Percentiles rank a stretch among this genome's conserved stretches.
These are phyloP conservation scores for Drosophila ananassae DNA, from an alignment of 1,140 invertebrate genomes.

Conservation along the genomic window DNA sequence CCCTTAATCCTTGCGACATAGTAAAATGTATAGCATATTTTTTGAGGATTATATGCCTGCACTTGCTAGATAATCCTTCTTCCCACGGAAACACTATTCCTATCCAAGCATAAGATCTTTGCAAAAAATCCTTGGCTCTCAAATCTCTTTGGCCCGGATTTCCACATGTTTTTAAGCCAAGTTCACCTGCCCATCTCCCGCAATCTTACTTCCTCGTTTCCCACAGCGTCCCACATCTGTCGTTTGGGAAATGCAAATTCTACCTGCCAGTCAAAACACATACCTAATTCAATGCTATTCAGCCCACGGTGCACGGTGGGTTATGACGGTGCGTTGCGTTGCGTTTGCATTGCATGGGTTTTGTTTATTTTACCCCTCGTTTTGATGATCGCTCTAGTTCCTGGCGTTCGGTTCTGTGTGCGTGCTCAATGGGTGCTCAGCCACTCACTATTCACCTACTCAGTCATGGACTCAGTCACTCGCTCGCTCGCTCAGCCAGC, in stretches of 20 bases:
- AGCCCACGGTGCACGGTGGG: slow-evolving; percentile 71
- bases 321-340: slow-evolving; percentile 56
- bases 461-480: slow-evolving; percentile 14
- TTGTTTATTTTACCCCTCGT: slow-evolving; percentile 68
- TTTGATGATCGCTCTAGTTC: slow-evolving; percentile 42
- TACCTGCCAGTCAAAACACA: slow-evolving; percentile 22
- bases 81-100: background rate
- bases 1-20: background rate
- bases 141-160: slow-evolving; percentile 1
- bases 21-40: background rate
- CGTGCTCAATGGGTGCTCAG: slow-evolving; percentile 76
- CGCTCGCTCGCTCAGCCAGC: background rate
- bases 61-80: background rate
- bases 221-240: slow-evolving; percentile 40
- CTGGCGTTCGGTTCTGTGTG: slow-evolving; percentile 58
- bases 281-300: slow-evolving; percentile 13
- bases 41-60: background rate
- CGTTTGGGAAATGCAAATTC: slow-evolving; percentile 34
- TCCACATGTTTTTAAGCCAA: slow-evolving; percentile 35
- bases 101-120: background rate
- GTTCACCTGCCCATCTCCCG: slow-evolving; percentile 66
- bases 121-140: background rate
- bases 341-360: slow-evolving; percentile 67
- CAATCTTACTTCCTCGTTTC: slow-evolving; percentile 67
- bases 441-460: slow-evolving; percentile 27